phyloP scores from a whole-genome alignment of 1,140 invertebrate species.

The Drosophila nigrodunni region DNA sequence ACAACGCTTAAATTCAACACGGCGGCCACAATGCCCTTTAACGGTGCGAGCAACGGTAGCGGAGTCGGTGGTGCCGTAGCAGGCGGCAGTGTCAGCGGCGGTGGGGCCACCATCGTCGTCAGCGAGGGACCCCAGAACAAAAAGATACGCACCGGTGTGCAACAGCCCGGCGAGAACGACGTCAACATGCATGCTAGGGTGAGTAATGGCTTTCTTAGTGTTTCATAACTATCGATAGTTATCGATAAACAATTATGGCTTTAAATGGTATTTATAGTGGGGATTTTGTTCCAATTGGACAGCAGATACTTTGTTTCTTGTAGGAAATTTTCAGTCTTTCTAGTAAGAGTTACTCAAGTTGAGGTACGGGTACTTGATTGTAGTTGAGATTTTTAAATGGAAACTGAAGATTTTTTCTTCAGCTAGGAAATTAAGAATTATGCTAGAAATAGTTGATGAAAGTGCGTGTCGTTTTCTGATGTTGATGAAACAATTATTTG shows the following conservation, averaged over 20 bases:
- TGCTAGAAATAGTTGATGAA: too few species aligned
- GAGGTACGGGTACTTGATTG: too few species aligned
- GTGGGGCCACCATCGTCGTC: constrained; percentile 80
- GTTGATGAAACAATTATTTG: too few species aligned
- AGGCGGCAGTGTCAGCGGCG: constrained; percentile 64
- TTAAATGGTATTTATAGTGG: too few species aligned
- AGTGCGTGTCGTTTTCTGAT: too few species aligned
- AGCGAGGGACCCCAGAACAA: constrained; percentile 83
- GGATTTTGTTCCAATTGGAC: too few species aligned
- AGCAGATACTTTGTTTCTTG: too few species aligned
- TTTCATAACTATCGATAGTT: constrained; percentile 1
- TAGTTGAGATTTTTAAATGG: too few species aligned
- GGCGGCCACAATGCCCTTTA: constrained; percentile 83
- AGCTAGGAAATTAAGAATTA: too few species aligned
- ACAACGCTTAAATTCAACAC: constrained; percentile 75
- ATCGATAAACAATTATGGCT: not conserved
- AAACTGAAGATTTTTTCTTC: too few species aligned
- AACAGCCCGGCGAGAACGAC: constrained; percentile 79
- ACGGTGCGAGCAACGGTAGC: constrained; percentile 82
- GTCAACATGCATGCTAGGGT: constrained; percentile 82
- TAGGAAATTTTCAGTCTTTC: too few species aligned
- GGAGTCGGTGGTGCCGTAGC: constrained; percentile 69
- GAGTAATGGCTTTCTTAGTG: constrained; percentile 35
- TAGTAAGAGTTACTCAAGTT: too few species aligned
- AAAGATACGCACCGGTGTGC: constrained; percentile 83